These are phyloP conservation scores for Sminthurides aquaticus DNA, from an alignment of 2,888 invertebrate species.

Conservation along the genomic window DNA sequence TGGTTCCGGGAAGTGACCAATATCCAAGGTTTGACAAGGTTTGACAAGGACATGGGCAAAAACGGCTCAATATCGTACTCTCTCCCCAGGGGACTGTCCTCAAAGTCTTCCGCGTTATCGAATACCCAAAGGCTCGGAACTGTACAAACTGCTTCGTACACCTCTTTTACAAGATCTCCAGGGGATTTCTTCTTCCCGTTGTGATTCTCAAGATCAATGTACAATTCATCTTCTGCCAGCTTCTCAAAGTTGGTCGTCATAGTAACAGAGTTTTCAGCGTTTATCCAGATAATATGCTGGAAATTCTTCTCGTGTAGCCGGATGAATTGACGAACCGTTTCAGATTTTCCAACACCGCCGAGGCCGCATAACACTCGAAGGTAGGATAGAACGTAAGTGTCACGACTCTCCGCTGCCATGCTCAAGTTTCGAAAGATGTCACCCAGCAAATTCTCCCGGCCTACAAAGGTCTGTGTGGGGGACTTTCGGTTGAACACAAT, in stretches of 20 bases:
- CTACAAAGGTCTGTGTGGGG: no score
- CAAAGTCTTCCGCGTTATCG: background rate
- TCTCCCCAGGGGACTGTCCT: background rate
- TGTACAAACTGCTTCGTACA: no score
- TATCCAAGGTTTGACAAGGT: background rate
- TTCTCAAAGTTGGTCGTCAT: background rate
- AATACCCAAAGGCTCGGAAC: background rate
- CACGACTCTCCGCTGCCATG: background rate
- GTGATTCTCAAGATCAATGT: background rate
- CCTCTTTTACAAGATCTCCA: background rate
- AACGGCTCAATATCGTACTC: background rate
- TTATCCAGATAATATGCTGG: background rate
- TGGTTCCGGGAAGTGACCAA: background rate
- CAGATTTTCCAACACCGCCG: background rate
- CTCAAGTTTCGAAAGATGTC: no score
- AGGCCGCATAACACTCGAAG: background rate
- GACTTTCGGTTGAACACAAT: no score
- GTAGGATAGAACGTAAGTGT: background rate
- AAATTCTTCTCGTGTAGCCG: background rate
- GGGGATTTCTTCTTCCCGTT: background rate
- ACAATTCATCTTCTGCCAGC: background rate
- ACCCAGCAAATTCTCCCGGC: no score
- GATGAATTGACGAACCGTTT: background rate
- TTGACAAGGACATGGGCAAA: background rate
- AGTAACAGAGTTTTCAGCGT: background rate